Evolutionary conservation across 2,113 vertebrate genomes (phyloP), one percentile per base, ranked within the genome.

Genomic region (Desmodus rotundus): DNA sequence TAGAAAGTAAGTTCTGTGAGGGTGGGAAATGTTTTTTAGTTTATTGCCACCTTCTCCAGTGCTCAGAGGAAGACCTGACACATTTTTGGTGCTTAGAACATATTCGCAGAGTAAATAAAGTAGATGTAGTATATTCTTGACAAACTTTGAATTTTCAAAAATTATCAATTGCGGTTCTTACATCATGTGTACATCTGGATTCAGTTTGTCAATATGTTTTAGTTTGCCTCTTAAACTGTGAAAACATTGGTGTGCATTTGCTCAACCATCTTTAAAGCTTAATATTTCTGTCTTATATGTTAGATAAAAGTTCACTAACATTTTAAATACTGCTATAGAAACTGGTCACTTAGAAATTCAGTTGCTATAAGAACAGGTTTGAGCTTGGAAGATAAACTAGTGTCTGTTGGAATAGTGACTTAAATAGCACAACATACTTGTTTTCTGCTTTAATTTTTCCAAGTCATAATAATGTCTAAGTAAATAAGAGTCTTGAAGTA

Each of bases 381-480:
- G 54, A 17, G 54, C 67, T 87, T 76, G 50, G 54, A 17, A 89
- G 45, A 94, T 85, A 76, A 63, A 54, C 70, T 77, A 72, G 19
- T 50, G 13, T 72, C 10, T 91, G 28, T 82, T 74, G 88, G n/a
- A 78, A 9, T 6, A 93, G 33, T 70, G 43, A 85, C 56, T 74
- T 93, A 81, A 83, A 88, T 33, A 61, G 36, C 41, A 26, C 81
- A n/a, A 50, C 10, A 67, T 54, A 6, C 70, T 50, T 91, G 43
- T 95, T 85, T 67, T 81, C 26, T 91, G 63, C 47, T 88, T 92
- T 85, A 72, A 47, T 61, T 87, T 94, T 97, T 94, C 38, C n/a
- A 61, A 58, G 28, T 80, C 47, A 43, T n/a, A 28, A n/a, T 68
- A 88, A 91, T 80, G 88, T 88, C 77, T 87, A 63, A 85, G 22